These are phyloP conservation scores for Cosmia pyralina DNA, from an alignment of 2,888 invertebrate species.

Conservation along the genomic window DNA sequence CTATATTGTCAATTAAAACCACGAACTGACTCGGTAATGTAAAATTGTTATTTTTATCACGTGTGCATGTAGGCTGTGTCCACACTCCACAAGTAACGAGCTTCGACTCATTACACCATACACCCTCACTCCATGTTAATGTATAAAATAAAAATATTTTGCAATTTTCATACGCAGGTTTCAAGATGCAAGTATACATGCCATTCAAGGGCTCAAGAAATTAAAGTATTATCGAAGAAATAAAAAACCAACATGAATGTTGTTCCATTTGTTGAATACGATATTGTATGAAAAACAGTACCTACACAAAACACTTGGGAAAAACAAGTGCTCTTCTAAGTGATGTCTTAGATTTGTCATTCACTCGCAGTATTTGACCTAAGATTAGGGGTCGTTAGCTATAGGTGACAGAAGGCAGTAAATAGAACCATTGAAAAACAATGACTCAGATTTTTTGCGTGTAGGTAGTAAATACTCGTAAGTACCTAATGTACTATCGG, in stretches of 20 bases:
- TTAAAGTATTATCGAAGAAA: background rate
- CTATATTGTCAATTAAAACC: constrained; percentile 80
- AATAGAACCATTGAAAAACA: no score
- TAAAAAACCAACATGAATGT: background rate
- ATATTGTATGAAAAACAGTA: background rate
- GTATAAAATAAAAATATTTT: constrained; percentile 5
- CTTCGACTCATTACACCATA: constrained; percentile 68
- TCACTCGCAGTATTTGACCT: background rate
- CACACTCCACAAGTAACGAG: constrained; percentile 60
- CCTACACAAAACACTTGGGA: background rate
- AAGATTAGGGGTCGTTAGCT: background rate
- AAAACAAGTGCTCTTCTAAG: background rate
- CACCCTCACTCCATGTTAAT: constrained; percentile 44
- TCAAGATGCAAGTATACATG: background rate
- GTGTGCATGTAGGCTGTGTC: constrained; percentile 66
- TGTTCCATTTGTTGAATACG: background rate
- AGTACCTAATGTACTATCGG: no score
- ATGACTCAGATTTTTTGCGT: no score
- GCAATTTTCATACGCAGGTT: background rate
- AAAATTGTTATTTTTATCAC: constrained; percentile 82
- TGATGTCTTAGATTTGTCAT: background rate
- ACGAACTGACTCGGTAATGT: constrained; percentile 73
- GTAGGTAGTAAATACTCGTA: no score
- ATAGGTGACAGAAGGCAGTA: background rate
- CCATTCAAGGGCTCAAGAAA: background rate